Conservation (phyloP, 2,113 vertebrate species). For the Pogona vitticeps region DNA sequence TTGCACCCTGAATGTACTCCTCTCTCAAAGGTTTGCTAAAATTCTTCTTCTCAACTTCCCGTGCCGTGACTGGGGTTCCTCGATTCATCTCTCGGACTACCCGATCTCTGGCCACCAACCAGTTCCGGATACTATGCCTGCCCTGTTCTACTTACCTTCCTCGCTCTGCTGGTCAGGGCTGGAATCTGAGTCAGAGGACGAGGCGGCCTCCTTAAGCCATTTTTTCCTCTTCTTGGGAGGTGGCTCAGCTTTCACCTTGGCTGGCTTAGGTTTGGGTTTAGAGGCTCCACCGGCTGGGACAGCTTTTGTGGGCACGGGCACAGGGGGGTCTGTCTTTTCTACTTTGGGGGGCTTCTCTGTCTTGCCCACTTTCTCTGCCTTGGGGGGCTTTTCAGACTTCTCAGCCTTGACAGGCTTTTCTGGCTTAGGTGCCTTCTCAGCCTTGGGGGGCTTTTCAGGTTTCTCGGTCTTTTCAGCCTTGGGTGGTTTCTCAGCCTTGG, state of each 20-base stretch:
- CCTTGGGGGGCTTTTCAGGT: constrained; percentile 37
- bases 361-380: constrained; percentile 23
- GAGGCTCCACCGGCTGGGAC: constrained; percentile 54
- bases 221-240: constrained; percentile 94
- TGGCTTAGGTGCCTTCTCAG: constrained; percentile 43
- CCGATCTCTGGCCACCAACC: neutral
- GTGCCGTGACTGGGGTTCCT: too few relatives aligned
- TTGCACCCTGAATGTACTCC: neutral
- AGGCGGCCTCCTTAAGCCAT: constrained; percentile 86
- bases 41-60: neutral
- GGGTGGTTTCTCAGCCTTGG: constrained; percentile 4
- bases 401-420: constrained; percentile 51
- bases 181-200: constrained; percentile 85
- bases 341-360: constrained; percentile 63
- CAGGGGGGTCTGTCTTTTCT: constrained; percentile 58
- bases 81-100: neutral
- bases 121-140: neutral
- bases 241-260: constrained; percentile 88
- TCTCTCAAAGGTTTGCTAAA: neutral
- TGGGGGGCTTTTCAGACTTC: constrained; percentile 55
- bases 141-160: constrained; percentile 76
- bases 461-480: constrained; percentile 37
- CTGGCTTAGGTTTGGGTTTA: constrained; percentile 75
- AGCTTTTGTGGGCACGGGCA: constrained; percentile 39
- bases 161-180: constrained; percentile 87